These are phyloP conservation scores for Drosophila putrida DNA, from an alignment of 2,888 invertebrate species.

Conservation along the genomic window DNA sequence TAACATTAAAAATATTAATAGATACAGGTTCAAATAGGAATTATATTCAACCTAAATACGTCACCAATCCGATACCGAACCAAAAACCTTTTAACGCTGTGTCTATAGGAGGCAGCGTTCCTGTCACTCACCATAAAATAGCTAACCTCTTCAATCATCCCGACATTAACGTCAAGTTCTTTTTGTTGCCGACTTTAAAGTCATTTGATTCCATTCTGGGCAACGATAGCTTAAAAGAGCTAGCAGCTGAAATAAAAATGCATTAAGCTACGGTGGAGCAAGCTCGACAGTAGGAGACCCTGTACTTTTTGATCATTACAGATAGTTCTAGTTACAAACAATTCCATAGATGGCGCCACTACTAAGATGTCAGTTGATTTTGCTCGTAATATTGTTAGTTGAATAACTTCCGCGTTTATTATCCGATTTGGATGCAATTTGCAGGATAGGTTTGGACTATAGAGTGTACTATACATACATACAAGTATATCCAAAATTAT, in stretches of 20 bases:
- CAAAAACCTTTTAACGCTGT: background rate
- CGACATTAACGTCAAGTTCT: background rate
- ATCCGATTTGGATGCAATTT: no score
- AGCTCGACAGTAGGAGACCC: no score
- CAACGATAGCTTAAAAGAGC: no score
- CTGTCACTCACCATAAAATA: background rate
- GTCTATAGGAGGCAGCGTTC: background rate
- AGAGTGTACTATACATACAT: no score
- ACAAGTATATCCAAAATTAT: slow-evolving; percentile 24
- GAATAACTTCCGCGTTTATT: no score
- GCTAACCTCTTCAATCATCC: background rate
- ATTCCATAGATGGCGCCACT: no score
- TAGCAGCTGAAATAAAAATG: background rate
- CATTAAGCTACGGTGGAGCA: background rate
- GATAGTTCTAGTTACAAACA: no score
- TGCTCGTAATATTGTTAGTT: no score
- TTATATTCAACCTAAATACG: background rate
- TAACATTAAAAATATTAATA: background rate
- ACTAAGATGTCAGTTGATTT: no score
- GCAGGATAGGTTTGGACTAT: no score
- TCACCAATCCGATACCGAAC: background rate
- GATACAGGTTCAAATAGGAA: slow-evolving; percentile 1
- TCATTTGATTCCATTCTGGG: no score
- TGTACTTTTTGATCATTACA: no score
- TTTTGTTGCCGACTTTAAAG: slow-evolving; percentile 6